Base-by-base conservation (phyloP, 2,113 vertebrate genomes). In the Patagioenas fasciata region DNA sequence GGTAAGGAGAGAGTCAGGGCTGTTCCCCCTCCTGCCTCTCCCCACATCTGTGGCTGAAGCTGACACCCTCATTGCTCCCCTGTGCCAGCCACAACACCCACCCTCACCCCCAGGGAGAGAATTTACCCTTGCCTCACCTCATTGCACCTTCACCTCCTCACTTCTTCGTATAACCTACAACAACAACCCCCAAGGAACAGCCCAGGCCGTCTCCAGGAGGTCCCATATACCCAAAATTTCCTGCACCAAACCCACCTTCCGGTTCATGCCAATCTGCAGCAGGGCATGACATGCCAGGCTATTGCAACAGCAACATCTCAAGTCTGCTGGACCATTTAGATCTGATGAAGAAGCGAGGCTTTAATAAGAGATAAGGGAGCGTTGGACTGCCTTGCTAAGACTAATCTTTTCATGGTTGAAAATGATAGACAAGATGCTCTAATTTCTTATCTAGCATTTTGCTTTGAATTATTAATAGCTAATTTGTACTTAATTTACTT, bases 391-490 rank as follows among this genome's bases (percentile, higher is more conserved):
- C 28, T 65, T 47, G 48, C 61, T 88, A 56, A 70, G 73, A 26
- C 69, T 96, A 80, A 94, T 89, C 42, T 93, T 94, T 94, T 91
- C 94, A 85, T 91, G 74, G 24, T 18, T 93, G 20, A 71, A 95
- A 89, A 88, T 87, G 62, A 96, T 32, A 83, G 91, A 95, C 78
- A 95, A 90, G 82, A 75, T 93, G n/a, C 66, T 96, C 10, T 53
- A 71, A 42, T 81, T 95, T 82, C 80, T 93, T 95, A 80, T 91
- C 89, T 72, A 81, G 60, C 44, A 67, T 75, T 93, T 92, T 80
- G 42, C 82, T 95, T 84, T 94, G 58, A 92, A 94, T 96, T 97
- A 96, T 91, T 96, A 94, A 96, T 92, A 92, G 91, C 47, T 71
- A 87, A 91, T 96, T 95, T 90, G 61, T 78, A 83, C 58, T 66